phyloP scores from a whole-genome alignment of 2,888 invertebrate genomes.

The Netelia virgata region DNA sequence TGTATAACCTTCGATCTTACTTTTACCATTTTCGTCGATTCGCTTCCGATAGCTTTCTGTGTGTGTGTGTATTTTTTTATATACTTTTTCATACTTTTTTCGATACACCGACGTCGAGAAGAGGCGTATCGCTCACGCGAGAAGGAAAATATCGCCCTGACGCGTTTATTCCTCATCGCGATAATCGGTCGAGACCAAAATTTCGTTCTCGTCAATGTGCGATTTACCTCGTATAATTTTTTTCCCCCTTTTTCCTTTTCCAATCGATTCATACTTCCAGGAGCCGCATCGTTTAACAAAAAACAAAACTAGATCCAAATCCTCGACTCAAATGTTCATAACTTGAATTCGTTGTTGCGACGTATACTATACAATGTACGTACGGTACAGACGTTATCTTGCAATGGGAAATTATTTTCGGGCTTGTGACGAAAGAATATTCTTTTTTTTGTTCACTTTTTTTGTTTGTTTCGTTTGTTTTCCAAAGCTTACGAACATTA shows the following conservation, averaged over 20 bases:
- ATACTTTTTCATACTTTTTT: constrained; percentile 4
- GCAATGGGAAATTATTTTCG: neutral
- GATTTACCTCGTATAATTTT: constrained; percentile 9
- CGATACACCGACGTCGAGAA: neutral
- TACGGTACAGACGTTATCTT: neutral
- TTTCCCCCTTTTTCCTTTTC: constrained; percentile 10
- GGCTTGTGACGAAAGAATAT: neutral
- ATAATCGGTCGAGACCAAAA: neutral
- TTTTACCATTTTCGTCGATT: neutral
- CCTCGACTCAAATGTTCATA: constrained; percentile 9
- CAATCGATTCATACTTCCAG: constrained; percentile 3
- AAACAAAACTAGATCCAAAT: constrained; percentile 1
- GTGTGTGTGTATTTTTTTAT: neutral
- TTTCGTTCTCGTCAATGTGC: constrained; percentile 25
- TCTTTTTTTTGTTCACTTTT: neutral
- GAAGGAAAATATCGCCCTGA: neutral
- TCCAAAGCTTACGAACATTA: constrained; percentile 30
- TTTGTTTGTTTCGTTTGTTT: constrained; percentile 28
- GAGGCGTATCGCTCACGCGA: neutral
- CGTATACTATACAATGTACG: constrained; percentile 8
- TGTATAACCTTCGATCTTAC: neutral
- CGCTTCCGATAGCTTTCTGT: too few species aligned
- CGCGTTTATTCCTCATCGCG: neutral
- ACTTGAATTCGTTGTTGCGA: constrained; percentile 61
- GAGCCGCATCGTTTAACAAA: constrained; percentile 12